Conservation (phyloP, 1,140 invertebrate species). For the Calliopsis andreniformis region DNA sequence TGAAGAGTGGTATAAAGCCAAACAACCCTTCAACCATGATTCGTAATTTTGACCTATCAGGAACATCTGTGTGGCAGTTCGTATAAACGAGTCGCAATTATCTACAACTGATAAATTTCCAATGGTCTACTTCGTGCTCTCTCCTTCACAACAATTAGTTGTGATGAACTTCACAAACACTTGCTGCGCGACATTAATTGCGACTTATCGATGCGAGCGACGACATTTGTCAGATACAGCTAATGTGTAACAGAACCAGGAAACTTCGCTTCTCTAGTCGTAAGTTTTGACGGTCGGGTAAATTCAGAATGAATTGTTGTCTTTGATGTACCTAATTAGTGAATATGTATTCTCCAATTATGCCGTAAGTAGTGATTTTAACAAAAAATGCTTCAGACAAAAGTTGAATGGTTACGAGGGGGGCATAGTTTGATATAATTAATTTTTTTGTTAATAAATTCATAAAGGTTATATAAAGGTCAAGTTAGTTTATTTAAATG, state of each 20-base stretch:
- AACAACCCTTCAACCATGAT: constrained; percentile 49
- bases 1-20: constrained; percentile 11
- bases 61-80: constrained; percentile 63
- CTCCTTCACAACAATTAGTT: constrained; percentile 64
- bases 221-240: constrained; percentile 18
- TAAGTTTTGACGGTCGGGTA: background rate
- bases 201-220: constrained; percentile 43
- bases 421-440: no score
- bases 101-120: constrained; percentile 69
- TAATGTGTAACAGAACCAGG: constrained; percentile 14
- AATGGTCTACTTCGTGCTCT: constrained; percentile 59
- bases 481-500: no score
- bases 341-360: background rate
- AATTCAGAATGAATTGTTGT: background rate
- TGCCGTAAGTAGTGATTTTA: no score
- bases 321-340: background rate
- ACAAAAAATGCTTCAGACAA: no score
- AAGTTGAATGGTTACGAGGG: no score
- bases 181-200: constrained; percentile 60
- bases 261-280: constrained; percentile 2
- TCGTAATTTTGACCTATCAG: constrained; percentile 65
- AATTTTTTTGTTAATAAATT: no score
- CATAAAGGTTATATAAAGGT: no score
- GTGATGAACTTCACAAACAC: constrained; percentile 60
- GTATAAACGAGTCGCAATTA: constrained; percentile 58